These are phyloP conservation scores for Holcopasites calliopsidis DNA, from an alignment of 1,140 invertebrate genomes.

Conservation along the genomic window DNA sequence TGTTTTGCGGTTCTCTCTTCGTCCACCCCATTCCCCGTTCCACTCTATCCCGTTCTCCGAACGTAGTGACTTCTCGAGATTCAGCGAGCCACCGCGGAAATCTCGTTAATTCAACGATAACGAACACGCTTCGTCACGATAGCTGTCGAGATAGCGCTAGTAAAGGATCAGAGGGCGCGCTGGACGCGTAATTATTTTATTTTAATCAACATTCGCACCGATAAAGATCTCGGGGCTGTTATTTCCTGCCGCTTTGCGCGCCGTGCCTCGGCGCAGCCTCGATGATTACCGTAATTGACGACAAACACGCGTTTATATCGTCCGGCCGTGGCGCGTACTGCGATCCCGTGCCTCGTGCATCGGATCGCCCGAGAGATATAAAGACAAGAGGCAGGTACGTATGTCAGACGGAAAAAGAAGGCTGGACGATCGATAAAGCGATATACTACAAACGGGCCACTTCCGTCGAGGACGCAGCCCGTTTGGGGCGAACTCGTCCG, in stretches of 20 bases:
- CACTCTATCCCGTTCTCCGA: not conserved
- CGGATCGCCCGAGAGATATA: slow-evolving; percentile 9
- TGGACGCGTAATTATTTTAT: slow-evolving; percentile 29
- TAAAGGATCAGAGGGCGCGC: slow-evolving; percentile 4
- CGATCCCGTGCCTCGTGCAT: too few species aligned
- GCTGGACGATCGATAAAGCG: slow-evolving; percentile 57
- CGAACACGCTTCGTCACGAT: slow-evolving; percentile 36
- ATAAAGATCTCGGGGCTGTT: slow-evolving; percentile 38
- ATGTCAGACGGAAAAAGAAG: too few species aligned
- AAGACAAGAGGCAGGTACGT: not conserved
- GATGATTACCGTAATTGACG: slow-evolving; percentile 16
- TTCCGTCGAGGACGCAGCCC: slow-evolving; percentile 31
- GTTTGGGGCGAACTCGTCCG: slow-evolving; percentile 14
- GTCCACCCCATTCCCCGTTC: not conserved
- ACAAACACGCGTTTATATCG: slow-evolving; percentile 35
- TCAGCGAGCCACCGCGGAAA: slow-evolving; percentile 22
- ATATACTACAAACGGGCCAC: slow-evolving; percentile 45
- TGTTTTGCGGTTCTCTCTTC: slow-evolving; percentile 54
- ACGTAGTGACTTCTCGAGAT: not conserved
- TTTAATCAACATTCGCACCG: slow-evolving; percentile 34
- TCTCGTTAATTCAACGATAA: slow-evolving; percentile 58
- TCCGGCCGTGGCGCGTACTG: not conserved
- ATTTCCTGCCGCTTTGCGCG: slow-evolving; percentile 27
- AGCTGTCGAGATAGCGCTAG: slow-evolving; percentile 33
- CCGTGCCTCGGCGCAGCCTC: not conserved